Evolutionary conservation across 2,888 invertebrate species (phyloP).

Genomic region (Erebia epiphron): DNA sequence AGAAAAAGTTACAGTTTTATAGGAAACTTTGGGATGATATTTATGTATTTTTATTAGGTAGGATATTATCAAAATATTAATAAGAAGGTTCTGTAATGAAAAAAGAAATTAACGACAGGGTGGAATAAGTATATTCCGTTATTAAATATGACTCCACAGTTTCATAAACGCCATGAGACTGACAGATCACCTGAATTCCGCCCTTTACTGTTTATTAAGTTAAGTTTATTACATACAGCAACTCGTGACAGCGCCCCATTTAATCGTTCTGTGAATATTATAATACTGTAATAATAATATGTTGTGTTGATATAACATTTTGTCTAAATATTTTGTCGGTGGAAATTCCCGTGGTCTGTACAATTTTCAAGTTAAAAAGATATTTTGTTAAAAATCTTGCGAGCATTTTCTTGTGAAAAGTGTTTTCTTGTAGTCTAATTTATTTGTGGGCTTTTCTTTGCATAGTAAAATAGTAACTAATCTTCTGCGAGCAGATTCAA

Average conservation of each 20-base stretch:
- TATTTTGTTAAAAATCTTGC: neutral
- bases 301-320: constrained; percentile 1
- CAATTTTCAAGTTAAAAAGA: neutral
- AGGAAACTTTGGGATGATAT: neutral
- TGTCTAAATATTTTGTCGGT: neutral
- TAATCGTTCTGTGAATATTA: constrained; percentile 18
- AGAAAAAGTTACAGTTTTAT: too few species aligned
- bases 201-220: constrained; percentile 57
- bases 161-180: constrained; percentile 49
- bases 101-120: constrained; percentile 49
- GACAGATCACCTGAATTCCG: constrained; percentile 58
- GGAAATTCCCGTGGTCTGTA: neutral
- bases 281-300: constrained; percentile 12
- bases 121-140: constrained; percentile 43
- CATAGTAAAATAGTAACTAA: neutral
- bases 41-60: neutral
- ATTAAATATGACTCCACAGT: constrained; percentile 47
- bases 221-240: constrained; percentile 48
- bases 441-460: too few species aligned
- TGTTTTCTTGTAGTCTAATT: too few species aligned
- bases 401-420: neutral
- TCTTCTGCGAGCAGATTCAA: neutral
- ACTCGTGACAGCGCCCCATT: constrained; percentile 22
- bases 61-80: neutral
- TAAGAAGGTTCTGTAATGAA: constrained; percentile 31